Evolutionary conservation across 92 coral and sea anemone species (phyloP).

Genomic region (Epizoanthus ramosus): DNA sequence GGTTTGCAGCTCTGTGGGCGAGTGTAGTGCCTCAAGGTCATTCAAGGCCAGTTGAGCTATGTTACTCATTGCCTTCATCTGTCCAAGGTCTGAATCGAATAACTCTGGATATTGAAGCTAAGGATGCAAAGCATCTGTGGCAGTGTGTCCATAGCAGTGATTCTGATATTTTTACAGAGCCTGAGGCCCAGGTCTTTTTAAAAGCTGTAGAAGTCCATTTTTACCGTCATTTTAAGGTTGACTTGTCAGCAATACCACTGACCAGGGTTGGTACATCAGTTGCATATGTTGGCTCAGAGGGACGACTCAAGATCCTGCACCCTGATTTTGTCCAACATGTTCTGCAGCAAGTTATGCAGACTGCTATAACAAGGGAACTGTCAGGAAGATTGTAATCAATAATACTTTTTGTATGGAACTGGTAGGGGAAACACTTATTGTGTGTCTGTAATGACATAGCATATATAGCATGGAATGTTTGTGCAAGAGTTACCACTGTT

Average conservation of each 20-base stretch:
- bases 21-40: conserved; percentile 58
- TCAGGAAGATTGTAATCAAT: conserved; percentile 59
- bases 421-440: too few relatives aligned
- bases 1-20: conserved; percentile 93
- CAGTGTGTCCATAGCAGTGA: conserved; percentile 58
- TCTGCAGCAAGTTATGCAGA: conserved; percentile 78
- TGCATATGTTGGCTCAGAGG: conserved; percentile 81
- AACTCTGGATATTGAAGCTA: conserved; percentile 63
- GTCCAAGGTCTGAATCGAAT: conserved; percentile 72
- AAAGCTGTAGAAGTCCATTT: conserved; percentile 82
- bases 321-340: conserved; percentile 72
- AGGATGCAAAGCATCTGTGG: conserved; percentile 84
- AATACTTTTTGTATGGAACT: too few relatives aligned
- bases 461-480: too few relatives aligned
- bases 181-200: conserved; percentile 76
- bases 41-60: conserved; percentile 68
- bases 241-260: conserved; percentile 66
- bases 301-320: conserved; percentile 82
- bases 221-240: conserved; percentile 88
- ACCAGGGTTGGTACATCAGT: conserved; percentile 78
- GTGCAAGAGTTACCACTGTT: too few relatives aligned
- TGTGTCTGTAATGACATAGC: too few relatives aligned
- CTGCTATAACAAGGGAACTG: conserved; percentile 58
- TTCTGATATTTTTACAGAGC: conserved; percentile 75
- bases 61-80: conserved; percentile 66